A percentile compares a stretch with the other conserved stretches of the same genome.
Conservation (phyloP, 2,113 vertebrate genomes). For the Periophthalmus modestus region DNA sequence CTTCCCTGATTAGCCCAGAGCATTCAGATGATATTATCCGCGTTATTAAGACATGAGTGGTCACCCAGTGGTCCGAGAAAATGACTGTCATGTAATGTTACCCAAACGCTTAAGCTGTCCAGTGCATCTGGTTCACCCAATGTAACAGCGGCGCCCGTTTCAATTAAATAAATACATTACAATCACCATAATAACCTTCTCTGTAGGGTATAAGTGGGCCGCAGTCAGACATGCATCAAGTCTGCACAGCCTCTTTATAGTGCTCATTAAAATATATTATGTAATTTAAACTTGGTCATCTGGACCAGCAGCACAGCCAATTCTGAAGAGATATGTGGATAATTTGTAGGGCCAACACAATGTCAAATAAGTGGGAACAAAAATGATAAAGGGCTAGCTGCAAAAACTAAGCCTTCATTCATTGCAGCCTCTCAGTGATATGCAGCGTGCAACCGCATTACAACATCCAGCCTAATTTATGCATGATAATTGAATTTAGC, state of each 20-base stretch:
- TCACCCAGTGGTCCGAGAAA: conserved; percentile 48
- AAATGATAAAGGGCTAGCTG: background rate
- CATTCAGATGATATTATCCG: conserved; percentile 39
- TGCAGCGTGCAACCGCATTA: no score
- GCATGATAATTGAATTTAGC: no score
- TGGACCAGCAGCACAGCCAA: background rate
- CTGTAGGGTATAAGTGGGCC: conserved; percentile 24
- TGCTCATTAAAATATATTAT: background rate
- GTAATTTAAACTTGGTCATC: background rate
- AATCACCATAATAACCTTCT: conserved; percentile 39
- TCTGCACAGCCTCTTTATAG: background rate
- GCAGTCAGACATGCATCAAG: conserved; percentile 14
- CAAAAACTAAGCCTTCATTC: background rate
- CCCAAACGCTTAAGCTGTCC: conserved; percentile 28
- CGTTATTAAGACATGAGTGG: conserved; percentile 52
- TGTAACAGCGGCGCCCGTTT: background rate
- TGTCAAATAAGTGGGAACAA: background rate
- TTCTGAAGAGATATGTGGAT: background rate
- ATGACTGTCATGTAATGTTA: conserved; percentile 53
- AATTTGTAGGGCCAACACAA: background rate
- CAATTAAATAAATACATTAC: conserved; percentile 19
- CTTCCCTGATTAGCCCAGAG: conserved; percentile 33
- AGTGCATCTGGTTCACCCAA: background rate
- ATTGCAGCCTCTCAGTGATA: background rate
- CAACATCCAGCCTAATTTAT: no score